Conservation (phyloP, 1,140 invertebrate genomes). For the Stegodyphus mimosarum region DNA sequence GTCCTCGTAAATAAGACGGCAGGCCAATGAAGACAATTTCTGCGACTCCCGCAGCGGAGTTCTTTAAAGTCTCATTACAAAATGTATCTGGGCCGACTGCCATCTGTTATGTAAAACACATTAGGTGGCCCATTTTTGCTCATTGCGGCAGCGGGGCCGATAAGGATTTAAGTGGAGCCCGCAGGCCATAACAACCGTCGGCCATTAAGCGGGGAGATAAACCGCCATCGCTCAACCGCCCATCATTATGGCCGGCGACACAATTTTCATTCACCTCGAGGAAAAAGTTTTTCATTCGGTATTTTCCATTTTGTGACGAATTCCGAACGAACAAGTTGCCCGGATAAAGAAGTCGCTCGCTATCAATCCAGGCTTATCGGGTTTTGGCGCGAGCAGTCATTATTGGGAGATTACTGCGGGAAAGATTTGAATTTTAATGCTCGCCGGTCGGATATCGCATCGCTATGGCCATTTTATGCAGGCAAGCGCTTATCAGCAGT, state of each 20-base stretch:
- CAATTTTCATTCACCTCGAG: constrained; percentile 60
- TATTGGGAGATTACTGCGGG: constrained; percentile 61
- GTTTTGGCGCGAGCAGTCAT: constrained; percentile 58
- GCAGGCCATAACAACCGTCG: constrained; percentile 55
- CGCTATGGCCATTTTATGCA: constrained; percentile 54
- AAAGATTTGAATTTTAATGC: constrained; percentile 63
- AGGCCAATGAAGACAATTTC: constrained; percentile 52
- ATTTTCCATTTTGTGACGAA: constrained; percentile 60
- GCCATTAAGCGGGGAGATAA: constrained; percentile 59
- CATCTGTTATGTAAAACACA: constrained; percentile 63
- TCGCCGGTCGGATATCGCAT: constrained; percentile 48
- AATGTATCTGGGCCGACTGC: constrained; percentile 48
- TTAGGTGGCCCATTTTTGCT: constrained; percentile 58
- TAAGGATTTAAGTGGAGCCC: constrained; percentile 61
- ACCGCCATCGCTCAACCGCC: constrained; percentile 54
- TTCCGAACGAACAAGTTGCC: constrained; percentile 38
- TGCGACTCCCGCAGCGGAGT: constrained; percentile 23
- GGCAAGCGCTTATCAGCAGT: constrained; percentile 55
- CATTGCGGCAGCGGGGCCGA: constrained; percentile 45
- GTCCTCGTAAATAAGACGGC: constrained; percentile 44
- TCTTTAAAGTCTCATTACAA: constrained; percentile 60
- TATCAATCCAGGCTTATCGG: constrained; percentile 62
- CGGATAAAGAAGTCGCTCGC: constrained; percentile 60
- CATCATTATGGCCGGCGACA: constrained; percentile 57
- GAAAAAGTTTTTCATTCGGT: constrained; percentile 57